Conservation (phyloP, 2,797 vertebrate genomes). For the Rhinoraja longicauda region DNA sequence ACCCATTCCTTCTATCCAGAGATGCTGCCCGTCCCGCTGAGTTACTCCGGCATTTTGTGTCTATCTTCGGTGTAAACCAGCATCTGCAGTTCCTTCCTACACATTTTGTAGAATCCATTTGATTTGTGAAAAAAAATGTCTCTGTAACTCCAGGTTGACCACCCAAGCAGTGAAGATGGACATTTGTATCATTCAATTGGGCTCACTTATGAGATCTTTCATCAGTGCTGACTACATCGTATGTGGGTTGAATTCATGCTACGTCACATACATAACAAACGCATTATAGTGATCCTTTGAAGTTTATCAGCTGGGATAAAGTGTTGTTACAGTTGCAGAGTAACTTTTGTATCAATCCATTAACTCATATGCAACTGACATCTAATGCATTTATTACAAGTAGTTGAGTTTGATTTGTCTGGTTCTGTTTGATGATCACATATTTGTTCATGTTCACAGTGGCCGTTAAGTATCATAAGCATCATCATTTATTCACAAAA, state of each 20-base stretch:
- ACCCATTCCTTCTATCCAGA: too few relatives aligned
- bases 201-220: neutral
- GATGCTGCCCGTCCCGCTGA: too few relatives aligned
- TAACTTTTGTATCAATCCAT: neutral
- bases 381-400: neutral
- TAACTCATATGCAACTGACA: neutral
- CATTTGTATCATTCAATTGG: neutral
- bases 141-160: neutral
- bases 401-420: neutral
- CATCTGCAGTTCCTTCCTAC: too few relatives aligned
- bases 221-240: neutral
- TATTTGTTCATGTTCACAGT: neutral
- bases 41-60: too few relatives aligned
- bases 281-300: neutral
- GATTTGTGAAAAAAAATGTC: neutral
- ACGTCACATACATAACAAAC: neutral
- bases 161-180: neutral
- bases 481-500: too few relatives aligned
- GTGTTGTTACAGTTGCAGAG: neutral
- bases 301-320: neutral
- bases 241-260: neutral
- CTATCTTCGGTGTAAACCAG: too few relatives aligned
- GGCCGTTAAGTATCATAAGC: too few relatives aligned
- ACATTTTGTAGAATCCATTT: neutral
- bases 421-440: neutral